Evolutionary conservation across 2,888 invertebrate genomes (phyloP).

Genomic region (Timema cristinae): DNA sequence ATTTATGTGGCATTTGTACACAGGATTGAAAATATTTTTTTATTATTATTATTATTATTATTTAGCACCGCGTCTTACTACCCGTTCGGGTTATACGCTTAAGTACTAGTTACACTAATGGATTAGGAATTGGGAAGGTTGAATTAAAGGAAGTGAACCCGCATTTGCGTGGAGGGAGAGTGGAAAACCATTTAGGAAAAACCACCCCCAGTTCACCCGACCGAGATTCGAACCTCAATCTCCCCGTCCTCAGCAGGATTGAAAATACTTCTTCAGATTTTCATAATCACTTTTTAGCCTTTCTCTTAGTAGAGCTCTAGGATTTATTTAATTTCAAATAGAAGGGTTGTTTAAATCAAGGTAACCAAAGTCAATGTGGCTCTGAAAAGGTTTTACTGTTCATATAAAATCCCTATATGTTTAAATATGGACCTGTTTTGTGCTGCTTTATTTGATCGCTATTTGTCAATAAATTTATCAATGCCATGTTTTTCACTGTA

Average conservation of each 20-base stretch:
- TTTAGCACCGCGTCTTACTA: no score
- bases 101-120: no score
- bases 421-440: not conserved
- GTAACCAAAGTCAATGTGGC: not conserved
- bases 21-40: not conserved
- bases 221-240: no score
- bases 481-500: not conserved
- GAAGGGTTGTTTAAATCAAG: not conserved
- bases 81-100: no score
- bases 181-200: no score
- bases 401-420: not conserved
- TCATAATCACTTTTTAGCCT: not conserved
- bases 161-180: no score
- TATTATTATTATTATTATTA: no score
- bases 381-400: not conserved
- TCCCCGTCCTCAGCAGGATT: no score
- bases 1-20: not conserved
- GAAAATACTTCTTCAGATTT: not conserved
- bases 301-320: not conserved
- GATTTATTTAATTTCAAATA: not conserved
- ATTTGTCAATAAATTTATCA: slow-evolving; percentile 2
- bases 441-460: not conserved
- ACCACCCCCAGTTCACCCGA: no score
- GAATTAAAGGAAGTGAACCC: no score
- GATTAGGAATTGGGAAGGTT: no score